A percentile compares a stretch with the other conserved stretches of the same genome.
These are phyloP conservation scores for Zaprionus vittiger DNA, from an alignment of 1,140 invertebrate species.

Conservation along the genomic window DNA sequence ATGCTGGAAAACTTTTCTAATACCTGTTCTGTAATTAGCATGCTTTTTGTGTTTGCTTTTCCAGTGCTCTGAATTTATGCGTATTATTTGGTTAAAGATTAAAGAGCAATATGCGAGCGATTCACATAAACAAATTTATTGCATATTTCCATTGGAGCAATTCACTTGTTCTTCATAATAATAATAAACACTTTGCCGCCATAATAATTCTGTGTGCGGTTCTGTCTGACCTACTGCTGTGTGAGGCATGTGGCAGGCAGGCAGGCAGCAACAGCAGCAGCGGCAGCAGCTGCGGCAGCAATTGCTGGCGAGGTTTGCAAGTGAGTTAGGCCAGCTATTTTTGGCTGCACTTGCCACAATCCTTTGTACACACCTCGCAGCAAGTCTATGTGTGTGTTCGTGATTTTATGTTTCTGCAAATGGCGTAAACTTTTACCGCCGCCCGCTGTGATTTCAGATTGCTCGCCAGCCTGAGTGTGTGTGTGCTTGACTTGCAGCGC, in stretches of 20 bases:
- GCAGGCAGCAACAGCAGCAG: too few relatives aligned
- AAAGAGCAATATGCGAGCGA: slow-evolving; percentile 32
- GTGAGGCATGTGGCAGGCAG: slow-evolving; percentile 58
- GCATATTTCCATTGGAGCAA: slow-evolving; percentile 33
- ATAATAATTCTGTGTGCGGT: slow-evolving; percentile 46
- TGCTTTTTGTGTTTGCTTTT: slow-evolving; percentile 8
- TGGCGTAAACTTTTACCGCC: slow-evolving; percentile 71
- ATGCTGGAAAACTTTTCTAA: background rate
- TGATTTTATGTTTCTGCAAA: slow-evolving; percentile 62
- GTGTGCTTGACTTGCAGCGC: slow-evolving; percentile 29
- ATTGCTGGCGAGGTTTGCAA: slow-evolving; percentile 10
- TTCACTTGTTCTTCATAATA: slow-evolving; percentile 36
- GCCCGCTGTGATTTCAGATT: slow-evolving; percentile 62
- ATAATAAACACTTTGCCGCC: slow-evolving; percentile 72
- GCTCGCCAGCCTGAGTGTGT: slow-evolving; percentile 5
- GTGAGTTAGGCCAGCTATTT: background rate
- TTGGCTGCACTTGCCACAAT: background rate
- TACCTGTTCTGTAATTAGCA: slow-evolving; percentile 10
- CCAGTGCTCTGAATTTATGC: background rate
- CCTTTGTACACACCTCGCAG: slow-evolving; percentile 9
- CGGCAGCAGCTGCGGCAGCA: background rate
- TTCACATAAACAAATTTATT: slow-evolving; percentile 53
- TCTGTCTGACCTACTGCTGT: slow-evolving; percentile 63
- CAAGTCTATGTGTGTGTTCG: slow-evolving; percentile 26
- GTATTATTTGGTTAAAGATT: slow-evolving; percentile 36